Percentiles rank a stretch among this genome's conserved stretches.
Conservation (phyloP, 2,113 vertebrate species). For the Podarcis muralis region DNA sequence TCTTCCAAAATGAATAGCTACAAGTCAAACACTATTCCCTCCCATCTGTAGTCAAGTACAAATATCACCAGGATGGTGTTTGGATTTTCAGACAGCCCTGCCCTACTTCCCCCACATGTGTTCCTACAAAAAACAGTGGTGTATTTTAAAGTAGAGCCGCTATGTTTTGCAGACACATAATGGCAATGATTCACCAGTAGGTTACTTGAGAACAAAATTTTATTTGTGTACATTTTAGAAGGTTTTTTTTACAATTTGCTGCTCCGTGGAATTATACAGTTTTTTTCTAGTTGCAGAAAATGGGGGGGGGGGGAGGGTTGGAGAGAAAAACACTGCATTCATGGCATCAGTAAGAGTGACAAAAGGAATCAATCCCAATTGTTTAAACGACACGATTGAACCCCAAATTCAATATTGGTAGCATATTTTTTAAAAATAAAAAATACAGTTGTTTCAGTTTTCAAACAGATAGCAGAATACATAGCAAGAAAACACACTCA, state of each 20-base stretch:
- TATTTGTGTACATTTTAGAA: conserved; percentile 69
- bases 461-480: conserved; percentile 43
- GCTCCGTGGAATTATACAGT: conserved; percentile 51
- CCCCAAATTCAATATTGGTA: conserved; percentile 60
- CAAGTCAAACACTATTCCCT: background rate
- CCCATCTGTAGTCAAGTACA: conserved; percentile 7
- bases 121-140: background rate
- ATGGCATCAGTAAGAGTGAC: conserved; percentile 68
- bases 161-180: conserved; percentile 43
- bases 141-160: conserved; percentile 41
- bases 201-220: conserved; percentile 65
- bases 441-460: conserved; percentile 41
- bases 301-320: background rate
- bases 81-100: background rate
- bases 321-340: conserved; percentile 39
- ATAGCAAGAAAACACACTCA: conserved; percentile 56
- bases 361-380: conserved; percentile 53
- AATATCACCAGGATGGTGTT: conserved; percentile 4
- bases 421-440: conserved; percentile 17
- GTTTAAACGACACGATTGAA: conserved; percentile 63
- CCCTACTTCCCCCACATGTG: background rate
- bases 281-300: background rate
- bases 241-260: conserved; percentile 56
- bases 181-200: conserved; percentile 45
- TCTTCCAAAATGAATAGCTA: background rate